phyloP scores from a whole-genome alignment of 2,113 vertebrate species.

The Podiceps cristatus region DNA sequence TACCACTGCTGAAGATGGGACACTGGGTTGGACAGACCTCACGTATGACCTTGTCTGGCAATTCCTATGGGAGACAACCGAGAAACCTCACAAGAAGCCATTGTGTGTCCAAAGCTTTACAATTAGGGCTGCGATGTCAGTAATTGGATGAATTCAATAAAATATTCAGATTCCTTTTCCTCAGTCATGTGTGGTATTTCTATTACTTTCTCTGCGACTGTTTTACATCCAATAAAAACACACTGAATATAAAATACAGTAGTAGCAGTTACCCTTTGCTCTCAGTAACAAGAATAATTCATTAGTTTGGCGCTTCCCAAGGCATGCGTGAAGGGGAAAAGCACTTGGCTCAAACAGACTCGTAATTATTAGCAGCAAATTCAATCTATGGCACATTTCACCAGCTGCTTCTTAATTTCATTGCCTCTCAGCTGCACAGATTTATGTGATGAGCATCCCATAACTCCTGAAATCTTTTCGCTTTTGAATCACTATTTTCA shows the following conservation, averaged over 20 bases:
- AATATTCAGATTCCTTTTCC: conserved; percentile 23
- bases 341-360: background rate
- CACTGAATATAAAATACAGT: conserved; percentile 27
- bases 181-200: conserved; percentile 11
- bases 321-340: background rate
- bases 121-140: background rate
- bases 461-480: background rate
- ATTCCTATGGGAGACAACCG: background rate
- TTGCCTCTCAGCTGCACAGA: background rate
- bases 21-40: background rate
- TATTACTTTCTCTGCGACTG: conserved; percentile 32
- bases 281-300: conserved; percentile 28
- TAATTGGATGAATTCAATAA: conserved; percentile 21
- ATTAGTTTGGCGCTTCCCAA: conserved; percentile 16
- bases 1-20: background rate
- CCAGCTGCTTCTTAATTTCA: conserved; percentile 27
- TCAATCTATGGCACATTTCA: background rate
- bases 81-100: conserved; percentile 24
- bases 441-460: background rate
- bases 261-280: conserved; percentile 36
- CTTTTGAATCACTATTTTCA: background rate
- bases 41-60: background rate
- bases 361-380: conserved; percentile 18
- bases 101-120: background rate
- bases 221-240: conserved; percentile 55